Percentiles rank a stretch among this genome's conserved stretches.
These are phyloP conservation scores for Chrysogorgia sp. DNA, from an alignment of 92 coral and sea anemone species.

Conservation along the genomic window DNA sequence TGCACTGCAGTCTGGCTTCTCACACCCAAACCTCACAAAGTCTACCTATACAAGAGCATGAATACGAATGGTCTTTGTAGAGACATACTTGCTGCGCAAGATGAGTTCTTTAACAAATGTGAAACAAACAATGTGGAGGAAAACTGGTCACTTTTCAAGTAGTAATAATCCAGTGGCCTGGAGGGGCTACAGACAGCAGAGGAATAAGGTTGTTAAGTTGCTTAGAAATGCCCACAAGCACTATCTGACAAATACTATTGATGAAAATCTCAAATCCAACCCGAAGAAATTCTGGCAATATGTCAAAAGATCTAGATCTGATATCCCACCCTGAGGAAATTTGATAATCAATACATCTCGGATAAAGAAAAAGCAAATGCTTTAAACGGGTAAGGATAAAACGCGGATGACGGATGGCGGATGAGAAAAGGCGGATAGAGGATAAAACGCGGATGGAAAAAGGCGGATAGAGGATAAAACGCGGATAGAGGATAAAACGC, in stretches of 20 bases:
- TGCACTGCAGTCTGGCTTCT: too few species aligned
- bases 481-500: too few species aligned
- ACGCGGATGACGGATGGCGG: too few species aligned
- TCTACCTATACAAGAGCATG: slow-evolving; percentile 3
- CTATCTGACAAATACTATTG: slow-evolving; percentile 32
- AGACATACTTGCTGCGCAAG: slow-evolving; percentile 23
- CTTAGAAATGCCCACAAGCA: slow-evolving; percentile 44
- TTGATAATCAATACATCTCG: too few species aligned
- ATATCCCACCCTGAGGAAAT: not conserved
- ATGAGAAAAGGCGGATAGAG: too few species aligned
- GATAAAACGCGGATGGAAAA: too few species aligned
- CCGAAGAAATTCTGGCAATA: slow-evolving; percentile 48
- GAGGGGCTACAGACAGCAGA: slow-evolving; percentile 39
- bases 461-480: too few species aligned
- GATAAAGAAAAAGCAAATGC: slow-evolving; percentile 66
- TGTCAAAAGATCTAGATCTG: not conserved
- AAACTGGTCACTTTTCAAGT: not conserved
- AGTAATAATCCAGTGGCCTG: slow-evolving; percentile 31
- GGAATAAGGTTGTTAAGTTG: slow-evolving; percentile 35
- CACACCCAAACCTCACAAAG: slow-evolving; percentile 8
- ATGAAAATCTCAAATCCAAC: slow-evolving; percentile 36
- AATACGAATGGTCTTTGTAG: not conserved
- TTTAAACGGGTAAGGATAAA: too few species aligned
- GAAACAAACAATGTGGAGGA: slow-evolving; percentile 12
- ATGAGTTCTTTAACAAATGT: too few species aligned